phyloP scores from a whole-genome alignment of 2,797 vertebrate species.

The Zenarchopterus dispar region DNA sequence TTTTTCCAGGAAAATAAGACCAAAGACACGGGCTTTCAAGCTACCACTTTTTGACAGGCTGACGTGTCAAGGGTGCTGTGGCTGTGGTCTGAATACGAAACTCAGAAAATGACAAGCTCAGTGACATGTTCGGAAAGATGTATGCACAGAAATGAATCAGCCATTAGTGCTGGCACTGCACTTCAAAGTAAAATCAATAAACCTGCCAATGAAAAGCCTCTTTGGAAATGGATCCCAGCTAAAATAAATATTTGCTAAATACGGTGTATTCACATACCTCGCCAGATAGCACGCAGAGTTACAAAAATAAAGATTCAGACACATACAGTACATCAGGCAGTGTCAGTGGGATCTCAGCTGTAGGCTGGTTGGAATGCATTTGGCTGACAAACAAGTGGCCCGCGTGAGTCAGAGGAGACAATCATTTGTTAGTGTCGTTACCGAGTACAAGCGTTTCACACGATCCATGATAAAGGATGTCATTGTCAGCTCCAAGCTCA shows the following conservation, averaged over 20 bases:
- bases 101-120: conserved; percentile 44
- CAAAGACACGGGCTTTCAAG: conserved; percentile 24
- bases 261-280: conserved; percentile 56
- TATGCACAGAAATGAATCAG: conserved; percentile 71
- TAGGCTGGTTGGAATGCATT: conserved; percentile 53
- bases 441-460: conserved; percentile 14
- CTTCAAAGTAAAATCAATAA: conserved; percentile 68
- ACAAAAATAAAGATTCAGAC: conserved; percentile 25
- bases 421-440: conserved; percentile 33
- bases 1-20: conserved; percentile 40
- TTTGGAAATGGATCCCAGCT: conserved; percentile 47
- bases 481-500: conserved; percentile 1
- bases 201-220: conserved; percentile 54
- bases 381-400: conserved; percentile 57
- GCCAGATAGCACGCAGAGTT: conserved; percentile 45
- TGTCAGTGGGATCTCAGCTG: conserved; percentile 33
- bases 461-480: conserved; percentile 16
- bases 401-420: conserved; percentile 50
- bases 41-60: conserved; percentile 32
- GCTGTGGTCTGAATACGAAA: conserved; percentile 42
- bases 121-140: conserved; percentile 58
- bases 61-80: conserved; percentile 23
- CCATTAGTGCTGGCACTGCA: conserved; percentile 50
- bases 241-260: conserved; percentile 75
- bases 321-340: conserved; percentile 21